Evolutionary conservation across 2,797 vertebrate genomes (phyloP).

Genomic region (Poecilia picta): DNA sequence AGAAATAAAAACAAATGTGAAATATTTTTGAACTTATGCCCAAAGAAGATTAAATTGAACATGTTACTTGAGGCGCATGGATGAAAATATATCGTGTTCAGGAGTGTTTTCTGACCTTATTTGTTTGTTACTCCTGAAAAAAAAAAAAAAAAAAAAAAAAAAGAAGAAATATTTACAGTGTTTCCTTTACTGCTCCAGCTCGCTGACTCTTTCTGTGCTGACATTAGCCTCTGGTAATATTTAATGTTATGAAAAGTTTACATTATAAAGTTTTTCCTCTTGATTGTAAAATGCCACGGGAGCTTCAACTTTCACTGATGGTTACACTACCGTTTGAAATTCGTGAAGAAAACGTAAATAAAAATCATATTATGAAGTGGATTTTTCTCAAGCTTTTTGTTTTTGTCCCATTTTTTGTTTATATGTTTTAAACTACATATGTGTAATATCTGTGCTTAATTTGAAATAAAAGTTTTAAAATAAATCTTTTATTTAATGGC

Average conservation of each 20-base stretch:
- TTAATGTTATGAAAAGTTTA: constrained; percentile 52
- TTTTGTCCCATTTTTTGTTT: background rate
- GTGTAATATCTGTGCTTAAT: background rate
- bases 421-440: background rate
- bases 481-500: background rate
- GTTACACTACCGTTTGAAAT: constrained; percentile 56
- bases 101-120: constrained; percentile 14
- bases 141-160: constrained; percentile 17
- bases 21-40: constrained; percentile 26
- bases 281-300: constrained; percentile 65
- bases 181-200: constrained; percentile 27
- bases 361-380: constrained; percentile 60
- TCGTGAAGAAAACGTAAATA: constrained; percentile 75
- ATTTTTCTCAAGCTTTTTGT: constrained; percentile 3
- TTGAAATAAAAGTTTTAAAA: background rate
- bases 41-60: constrained; percentile 28
- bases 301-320: constrained; percentile 59
- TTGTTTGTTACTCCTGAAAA: constrained; percentile 21
- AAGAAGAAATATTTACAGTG: constrained; percentile 12
- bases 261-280: constrained; percentile 32
- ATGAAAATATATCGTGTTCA: constrained; percentile 5
- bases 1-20: constrained; percentile 17
- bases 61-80: constrained; percentile 6
- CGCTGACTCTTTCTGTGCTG: constrained; percentile 29
- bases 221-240: constrained; percentile 39